These are phyloP conservation scores for Malurus splendens DNA, from an alignment of 2,797 vertebrate species.

Conservation along the genomic window DNA sequence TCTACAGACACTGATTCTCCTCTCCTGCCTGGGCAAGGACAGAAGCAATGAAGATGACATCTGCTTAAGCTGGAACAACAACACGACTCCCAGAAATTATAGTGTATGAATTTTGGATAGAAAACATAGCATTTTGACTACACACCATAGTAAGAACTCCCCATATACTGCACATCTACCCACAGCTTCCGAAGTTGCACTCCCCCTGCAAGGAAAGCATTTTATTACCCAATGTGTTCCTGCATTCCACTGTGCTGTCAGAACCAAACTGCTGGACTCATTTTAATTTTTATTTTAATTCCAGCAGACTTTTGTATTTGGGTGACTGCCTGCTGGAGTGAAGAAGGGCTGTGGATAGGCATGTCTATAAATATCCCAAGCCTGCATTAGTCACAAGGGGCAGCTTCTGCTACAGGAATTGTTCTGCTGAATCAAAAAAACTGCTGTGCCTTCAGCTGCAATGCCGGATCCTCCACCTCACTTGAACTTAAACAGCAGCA, in stretches of 20 bases:
- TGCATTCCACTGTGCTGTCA: constrained; percentile 16
- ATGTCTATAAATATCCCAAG: constrained; percentile 47
- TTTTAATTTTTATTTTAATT: constrained; percentile 47
- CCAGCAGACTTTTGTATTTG: constrained; percentile 48
- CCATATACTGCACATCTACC: neutral
- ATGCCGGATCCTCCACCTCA: constrained; percentile 23
- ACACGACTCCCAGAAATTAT: neutral
- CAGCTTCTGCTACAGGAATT: constrained; percentile 54
- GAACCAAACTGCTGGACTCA: constrained; percentile 20
- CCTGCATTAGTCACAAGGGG: constrained; percentile 58
- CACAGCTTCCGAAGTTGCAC: neutral
- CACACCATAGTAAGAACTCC: neutral
- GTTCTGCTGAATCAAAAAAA: constrained; percentile 56
- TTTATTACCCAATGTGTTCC: neutral
- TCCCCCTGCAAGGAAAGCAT: neutral
- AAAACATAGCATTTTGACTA: neutral
- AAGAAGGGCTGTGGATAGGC: constrained; percentile 46
- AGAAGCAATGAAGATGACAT: neutral
- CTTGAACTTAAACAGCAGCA: constrained; percentile 29
- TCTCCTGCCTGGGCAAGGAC: neutral
- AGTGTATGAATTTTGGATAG: neutral
- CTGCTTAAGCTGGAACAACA: neutral
- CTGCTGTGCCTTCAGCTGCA: constrained; percentile 7
- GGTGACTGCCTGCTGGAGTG: constrained; percentile 54
- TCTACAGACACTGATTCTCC: neutral